phyloP scores from a whole-genome alignment of 2,888 invertebrate species.

The Dryadula phaetusa region DNA sequence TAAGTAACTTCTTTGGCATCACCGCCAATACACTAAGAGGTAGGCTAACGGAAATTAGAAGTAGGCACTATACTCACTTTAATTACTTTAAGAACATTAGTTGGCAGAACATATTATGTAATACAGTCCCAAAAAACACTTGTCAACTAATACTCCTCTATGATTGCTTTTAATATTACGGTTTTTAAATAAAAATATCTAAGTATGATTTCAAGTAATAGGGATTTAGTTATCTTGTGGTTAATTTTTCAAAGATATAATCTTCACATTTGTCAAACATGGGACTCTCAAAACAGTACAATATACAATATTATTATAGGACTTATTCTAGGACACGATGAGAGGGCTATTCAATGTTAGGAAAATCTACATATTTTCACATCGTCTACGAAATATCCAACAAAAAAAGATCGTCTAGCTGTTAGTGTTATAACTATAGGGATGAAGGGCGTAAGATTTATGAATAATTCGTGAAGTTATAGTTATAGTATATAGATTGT shows the following conservation, averaged over 20 bases:
- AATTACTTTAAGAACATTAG: not conserved
- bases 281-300: constrained; percentile 1
- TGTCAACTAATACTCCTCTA: not conserved
- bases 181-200: not conserved
- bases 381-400: not conserved
- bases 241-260: not conserved
- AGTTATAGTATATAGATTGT: no score
- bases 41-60: constrained; percentile 19
- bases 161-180: not conserved
- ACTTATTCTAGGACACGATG: not conserved
- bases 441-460: no score
- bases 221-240: not conserved
- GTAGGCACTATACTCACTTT: constrained; percentile 6
- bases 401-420: not conserved
- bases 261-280: not conserved
- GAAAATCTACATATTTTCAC: not conserved
- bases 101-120: not conserved
- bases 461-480: no score
- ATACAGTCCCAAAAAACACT: not conserved
- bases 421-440: not conserved
- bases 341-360: not conserved
- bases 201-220: not conserved
- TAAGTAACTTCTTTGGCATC: constrained; percentile 20
- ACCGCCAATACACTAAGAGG: constrained; percentile 22
- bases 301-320: not conserved